Conservation (phyloP, 2,888 invertebrate genomes). For the Cepaea hortensis region DNA sequence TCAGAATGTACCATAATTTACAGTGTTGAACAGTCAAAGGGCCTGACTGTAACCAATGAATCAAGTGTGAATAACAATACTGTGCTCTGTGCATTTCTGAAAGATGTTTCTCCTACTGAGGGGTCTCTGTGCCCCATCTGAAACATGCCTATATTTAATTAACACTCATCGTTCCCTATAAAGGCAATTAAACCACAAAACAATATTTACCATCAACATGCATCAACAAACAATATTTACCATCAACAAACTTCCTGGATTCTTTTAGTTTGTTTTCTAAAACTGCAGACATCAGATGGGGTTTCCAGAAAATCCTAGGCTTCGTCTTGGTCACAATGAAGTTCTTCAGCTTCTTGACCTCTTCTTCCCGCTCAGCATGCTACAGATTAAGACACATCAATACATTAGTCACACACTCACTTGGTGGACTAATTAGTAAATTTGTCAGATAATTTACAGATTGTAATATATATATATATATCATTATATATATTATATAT, state of each 20-base stretch:
- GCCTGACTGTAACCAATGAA: too few relatives aligned
- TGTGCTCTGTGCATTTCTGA: too few relatives aligned
- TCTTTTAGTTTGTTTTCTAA: conserved; percentile 64
- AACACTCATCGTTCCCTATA: too few relatives aligned
- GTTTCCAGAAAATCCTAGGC: conserved; percentile 91
- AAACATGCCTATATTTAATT: too few relatives aligned
- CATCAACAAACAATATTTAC: conserved; percentile 53
- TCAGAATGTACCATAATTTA: too few relatives aligned
- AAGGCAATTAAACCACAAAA: not conserved
- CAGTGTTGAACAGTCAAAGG: too few relatives aligned
- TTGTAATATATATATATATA: not conserved
- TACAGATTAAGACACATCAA: conserved; percentile 60
- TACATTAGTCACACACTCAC: not conserved
- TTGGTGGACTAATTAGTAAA: not conserved
- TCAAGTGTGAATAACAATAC: too few relatives aligned
- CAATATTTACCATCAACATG: not conserved
- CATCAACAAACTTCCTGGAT: conserved; percentile 65
- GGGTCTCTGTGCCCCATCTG: too few relatives aligned
- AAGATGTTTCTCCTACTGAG: too few relatives aligned
- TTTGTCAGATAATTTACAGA: not conserved
- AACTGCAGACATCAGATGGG: conserved; percentile 76
- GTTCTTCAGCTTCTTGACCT: conserved; percentile 85
- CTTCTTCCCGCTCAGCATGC: conserved; percentile 88
- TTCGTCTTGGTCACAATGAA: conserved; percentile 91
- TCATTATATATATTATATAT: too few relatives aligned